Percentiles rank a stretch among this genome's conserved stretches.
These are phyloP conservation scores for Lysandra bellargus DNA, from an alignment of 2,888 invertebrate species.

Conservation along the genomic window DNA sequence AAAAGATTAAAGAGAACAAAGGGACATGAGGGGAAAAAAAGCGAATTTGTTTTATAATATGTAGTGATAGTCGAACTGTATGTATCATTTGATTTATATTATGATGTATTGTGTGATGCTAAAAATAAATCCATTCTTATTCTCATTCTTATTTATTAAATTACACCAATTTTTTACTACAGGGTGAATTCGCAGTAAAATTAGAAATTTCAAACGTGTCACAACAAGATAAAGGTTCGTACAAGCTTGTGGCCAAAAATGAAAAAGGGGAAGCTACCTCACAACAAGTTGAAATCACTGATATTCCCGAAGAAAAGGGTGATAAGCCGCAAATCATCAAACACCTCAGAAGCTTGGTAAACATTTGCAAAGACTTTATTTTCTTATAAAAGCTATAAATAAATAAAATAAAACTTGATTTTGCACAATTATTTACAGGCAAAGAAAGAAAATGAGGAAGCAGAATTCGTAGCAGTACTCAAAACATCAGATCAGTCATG, in stretches of 20 bases:
- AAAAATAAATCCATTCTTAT: no score
- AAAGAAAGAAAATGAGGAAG: conserved; percentile 82
- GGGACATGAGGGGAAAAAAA: no score
- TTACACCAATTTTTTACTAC: conserved; percentile 39
- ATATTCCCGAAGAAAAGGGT: conserved; percentile 89
- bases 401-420: not conserved
- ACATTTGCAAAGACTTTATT: conserved; percentile 47
- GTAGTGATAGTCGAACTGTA: no score
- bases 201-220: conserved; percentile 93
- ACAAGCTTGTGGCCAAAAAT: conserved; percentile 94
- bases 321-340: conserved; percentile 90
- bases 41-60: no score
- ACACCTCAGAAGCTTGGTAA: conserved; percentile 87
- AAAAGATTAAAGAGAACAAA: no score
- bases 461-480: conserved; percentile 88
- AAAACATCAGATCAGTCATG: conserved; percentile 88
- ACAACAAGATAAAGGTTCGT: conserved; percentile 90
- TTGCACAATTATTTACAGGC: conserved; percentile 49
- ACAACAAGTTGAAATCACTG: conserved; percentile 91
- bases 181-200: conserved; percentile 95
- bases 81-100: no score
- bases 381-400: not conserved
- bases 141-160: not conserved
- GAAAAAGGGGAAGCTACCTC: conserved; percentile 96
- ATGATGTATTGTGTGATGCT: no score